Evolutionary conservation across 1,140 invertebrate genomes (phyloP), one percentile per base, ranked within the genome.

Genomic region (Heliconius hewitsoni): DNA sequence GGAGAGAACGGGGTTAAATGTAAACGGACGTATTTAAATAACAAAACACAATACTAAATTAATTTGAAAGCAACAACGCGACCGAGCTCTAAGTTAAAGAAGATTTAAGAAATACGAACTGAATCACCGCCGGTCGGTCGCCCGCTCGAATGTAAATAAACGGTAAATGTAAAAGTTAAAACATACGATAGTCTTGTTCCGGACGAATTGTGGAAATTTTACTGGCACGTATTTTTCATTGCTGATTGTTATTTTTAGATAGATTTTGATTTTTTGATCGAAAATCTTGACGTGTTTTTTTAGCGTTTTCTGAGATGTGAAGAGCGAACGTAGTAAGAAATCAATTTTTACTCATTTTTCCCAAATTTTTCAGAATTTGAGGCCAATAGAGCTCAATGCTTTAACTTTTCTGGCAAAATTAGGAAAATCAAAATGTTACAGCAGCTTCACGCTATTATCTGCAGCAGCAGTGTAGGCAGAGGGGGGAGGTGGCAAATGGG

Each of bases 11-110:
- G 74, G 57, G 80, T 23, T 71, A 76, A 81, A 81, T 81, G 80
- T 81, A 81, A 81, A 66, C 78, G 73, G 73, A 70, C 74, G 57
- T 78, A 81, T 81, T 81, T 81, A 78, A 81, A 81, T 81, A 76
- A 81, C 80, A 81, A 81, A 81, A 78, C 77, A 75, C 76, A 81
- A 77, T 76, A 71, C 60, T 81, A 81, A 81, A 81, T 81, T 77
- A 81, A 78, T 81, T 78, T 78, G 80, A 78, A 81, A 78, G 73
- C 80, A 81, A 81, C 80, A 76, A 81, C 77, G 80, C 80, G 77
- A 70, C 80, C 80, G 66, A 71, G 72, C 74, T 66, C 76, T 74
- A 60, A 81, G 76, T 81, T 81, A 81, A 78, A 78, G 73, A 78
- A 77, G 77, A 66, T 81, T 81, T 78, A 81, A 78, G 80, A 70